Percentiles rank a stretch among this genome's conserved stretches.
These are phyloP conservation scores for Tragelaphus strepsiceros DNA, from an alignment of 2,113 vertebrate species.

Conservation along the genomic window DNA sequence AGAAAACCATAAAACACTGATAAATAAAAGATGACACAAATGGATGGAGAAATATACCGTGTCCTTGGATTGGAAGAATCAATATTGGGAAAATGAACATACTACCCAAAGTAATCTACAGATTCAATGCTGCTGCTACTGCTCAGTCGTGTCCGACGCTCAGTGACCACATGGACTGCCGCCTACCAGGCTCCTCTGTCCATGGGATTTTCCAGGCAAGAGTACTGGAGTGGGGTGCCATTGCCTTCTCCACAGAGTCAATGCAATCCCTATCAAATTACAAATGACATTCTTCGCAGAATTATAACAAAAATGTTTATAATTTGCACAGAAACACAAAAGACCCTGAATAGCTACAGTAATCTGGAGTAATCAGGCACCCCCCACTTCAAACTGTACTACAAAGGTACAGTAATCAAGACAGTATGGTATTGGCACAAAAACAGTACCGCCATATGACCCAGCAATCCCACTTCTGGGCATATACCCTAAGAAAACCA, in stretches of 20 bases:
- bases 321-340: background rate
- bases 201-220: too few species aligned
- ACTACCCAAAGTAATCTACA: background rate
- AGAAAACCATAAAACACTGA: background rate
- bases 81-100: background rate
- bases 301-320: background rate
- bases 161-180: accelerated
- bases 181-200: too few species aligned
- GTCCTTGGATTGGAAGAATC: background rate
- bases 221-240: too few species aligned
- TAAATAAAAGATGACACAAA: background rate
- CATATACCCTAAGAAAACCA: background rate
- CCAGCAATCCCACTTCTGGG: background rate
- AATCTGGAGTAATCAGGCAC: background rate
- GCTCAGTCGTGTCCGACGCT: too few species aligned
- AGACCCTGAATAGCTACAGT: background rate
- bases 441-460: too few species aligned
- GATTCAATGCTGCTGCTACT: background rate
- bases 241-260: background rate
- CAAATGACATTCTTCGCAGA: background rate
- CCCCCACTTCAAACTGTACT: background rate
- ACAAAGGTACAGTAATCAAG: background rate
- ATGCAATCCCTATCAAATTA: background rate
- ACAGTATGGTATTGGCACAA: too few species aligned
- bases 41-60: background rate